Conservation (phyloP, 1,140 invertebrate species). For the Meloidogyne floridensis region DNA sequence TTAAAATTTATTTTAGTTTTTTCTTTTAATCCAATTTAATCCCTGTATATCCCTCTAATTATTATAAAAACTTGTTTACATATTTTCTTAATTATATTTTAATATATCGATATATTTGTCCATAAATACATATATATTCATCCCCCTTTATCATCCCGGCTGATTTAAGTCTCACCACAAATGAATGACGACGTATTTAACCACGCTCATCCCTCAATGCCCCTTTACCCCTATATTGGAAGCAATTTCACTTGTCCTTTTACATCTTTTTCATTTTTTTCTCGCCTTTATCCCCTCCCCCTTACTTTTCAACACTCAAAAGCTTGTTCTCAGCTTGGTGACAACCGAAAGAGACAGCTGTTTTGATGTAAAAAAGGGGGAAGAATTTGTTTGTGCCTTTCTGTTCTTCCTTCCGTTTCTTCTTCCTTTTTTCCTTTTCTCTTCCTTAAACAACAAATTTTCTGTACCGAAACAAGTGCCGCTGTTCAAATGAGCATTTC, state of each 20-base stretch:
- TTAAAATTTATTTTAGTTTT: too few relatives aligned
- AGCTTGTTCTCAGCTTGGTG: constrained; percentile 5
- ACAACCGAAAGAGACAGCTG: background rate
- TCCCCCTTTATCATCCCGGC: background rate
- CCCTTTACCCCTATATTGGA: background rate
- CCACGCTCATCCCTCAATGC: background rate
- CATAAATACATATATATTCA: background rate
- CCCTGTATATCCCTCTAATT: too few relatives aligned
- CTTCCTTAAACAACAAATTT: background rate
- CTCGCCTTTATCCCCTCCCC: background rate
- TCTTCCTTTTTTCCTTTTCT: background rate
- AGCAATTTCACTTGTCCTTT: background rate
- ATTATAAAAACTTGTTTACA: too few relatives aligned
- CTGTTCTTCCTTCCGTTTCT: constrained; percentile 4
- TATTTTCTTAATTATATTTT: background rate
- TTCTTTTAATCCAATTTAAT: too few relatives aligned
- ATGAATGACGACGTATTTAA: constrained; percentile 5
- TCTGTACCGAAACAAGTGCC: background rate
- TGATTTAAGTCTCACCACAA: background rate
- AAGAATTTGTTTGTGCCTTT: background rate
- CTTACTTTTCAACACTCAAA: constrained; percentile 2
- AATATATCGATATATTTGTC: background rate
- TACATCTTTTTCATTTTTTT: background rate
- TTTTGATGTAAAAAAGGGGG: background rate
- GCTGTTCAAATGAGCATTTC: background rate